phyloP scores from a whole-genome alignment of 1,140 invertebrate genomes.

The Trypoxylus dichotomus region DNA sequence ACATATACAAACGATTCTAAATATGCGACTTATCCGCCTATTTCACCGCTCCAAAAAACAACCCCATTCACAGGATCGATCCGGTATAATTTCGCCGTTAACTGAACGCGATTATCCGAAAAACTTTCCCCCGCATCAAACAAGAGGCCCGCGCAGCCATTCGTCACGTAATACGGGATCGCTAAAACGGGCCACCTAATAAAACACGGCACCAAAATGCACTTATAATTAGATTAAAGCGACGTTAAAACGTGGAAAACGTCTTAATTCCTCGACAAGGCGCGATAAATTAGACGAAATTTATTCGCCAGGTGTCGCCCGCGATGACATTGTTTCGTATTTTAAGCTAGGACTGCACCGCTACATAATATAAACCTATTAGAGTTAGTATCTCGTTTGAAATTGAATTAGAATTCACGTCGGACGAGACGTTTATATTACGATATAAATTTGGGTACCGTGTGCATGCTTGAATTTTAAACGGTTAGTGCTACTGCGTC shows the following conservation, averaged over 20 bases:
- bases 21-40: no score
- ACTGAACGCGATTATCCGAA: not conserved
- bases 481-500: not conserved
- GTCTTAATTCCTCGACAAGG: not conserved
- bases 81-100: not conserved
- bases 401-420: constrained; percentile 12
- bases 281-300: not conserved
- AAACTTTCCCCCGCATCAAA: not conserved
- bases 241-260: not conserved
- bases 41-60: no score
- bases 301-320: constrained; percentile 10
- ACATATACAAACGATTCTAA: no score
- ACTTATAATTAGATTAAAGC: constrained; percentile 4
- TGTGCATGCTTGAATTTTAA: constrained; percentile 4
- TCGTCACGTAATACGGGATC: not conserved
- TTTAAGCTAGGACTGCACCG: not conserved
- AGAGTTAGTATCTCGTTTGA: not conserved
- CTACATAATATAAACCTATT: not conserved
- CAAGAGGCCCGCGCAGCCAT: not conserved
- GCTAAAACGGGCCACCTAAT: not conserved
- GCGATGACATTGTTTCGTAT: not conserved
- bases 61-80: not conserved
- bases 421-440: constrained; percentile 2
- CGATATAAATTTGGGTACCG: constrained; percentile 1
- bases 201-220: not conserved